Evolutionary conservation across 2,888 invertebrate genomes (phyloP).

Genomic region (Macrosiphum euphorbiae): DNA sequence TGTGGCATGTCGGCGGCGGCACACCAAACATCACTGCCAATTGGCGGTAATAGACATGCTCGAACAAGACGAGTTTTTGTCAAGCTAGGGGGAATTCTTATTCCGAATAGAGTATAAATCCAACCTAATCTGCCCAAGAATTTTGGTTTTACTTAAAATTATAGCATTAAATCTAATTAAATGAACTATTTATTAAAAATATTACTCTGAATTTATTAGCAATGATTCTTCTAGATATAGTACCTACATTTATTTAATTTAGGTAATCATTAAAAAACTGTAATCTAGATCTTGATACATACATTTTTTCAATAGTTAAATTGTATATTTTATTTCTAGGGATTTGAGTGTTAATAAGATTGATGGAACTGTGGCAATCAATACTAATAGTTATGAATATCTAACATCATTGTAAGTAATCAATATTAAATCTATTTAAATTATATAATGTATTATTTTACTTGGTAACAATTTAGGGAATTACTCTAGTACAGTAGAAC

Average conservation of each 20-base stretch:
- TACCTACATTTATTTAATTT: not conserved
- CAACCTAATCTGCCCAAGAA: not conserved
- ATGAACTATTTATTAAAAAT: not conserved
- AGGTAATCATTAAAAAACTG: not conserved
- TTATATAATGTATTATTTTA: not conserved
- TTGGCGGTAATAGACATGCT: no score
- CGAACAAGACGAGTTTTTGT: no score
- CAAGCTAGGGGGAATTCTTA: no score
- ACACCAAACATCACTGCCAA: no score
- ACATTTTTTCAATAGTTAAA: not conserved
- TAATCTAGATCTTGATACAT: not conserved
- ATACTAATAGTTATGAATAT: conserved; percentile 72
- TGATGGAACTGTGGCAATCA: not conserved
- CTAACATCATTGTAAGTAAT: conserved; percentile 69
- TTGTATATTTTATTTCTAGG: conserved; percentile 70
- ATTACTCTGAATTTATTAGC: no score
- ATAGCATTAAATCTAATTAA: not conserved
- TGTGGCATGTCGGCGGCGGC: no score
- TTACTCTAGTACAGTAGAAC: not conserved
- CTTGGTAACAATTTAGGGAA: not conserved
- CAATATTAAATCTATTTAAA: not conserved
- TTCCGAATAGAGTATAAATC: no score
- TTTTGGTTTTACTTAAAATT: not conserved
- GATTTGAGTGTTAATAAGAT: conserved; percentile 74
- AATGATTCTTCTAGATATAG: not conserved